Evolutionary conservation across 2,113 vertebrate species (phyloP).

Genomic region (Ornithorhynchus anatinus): DNA sequence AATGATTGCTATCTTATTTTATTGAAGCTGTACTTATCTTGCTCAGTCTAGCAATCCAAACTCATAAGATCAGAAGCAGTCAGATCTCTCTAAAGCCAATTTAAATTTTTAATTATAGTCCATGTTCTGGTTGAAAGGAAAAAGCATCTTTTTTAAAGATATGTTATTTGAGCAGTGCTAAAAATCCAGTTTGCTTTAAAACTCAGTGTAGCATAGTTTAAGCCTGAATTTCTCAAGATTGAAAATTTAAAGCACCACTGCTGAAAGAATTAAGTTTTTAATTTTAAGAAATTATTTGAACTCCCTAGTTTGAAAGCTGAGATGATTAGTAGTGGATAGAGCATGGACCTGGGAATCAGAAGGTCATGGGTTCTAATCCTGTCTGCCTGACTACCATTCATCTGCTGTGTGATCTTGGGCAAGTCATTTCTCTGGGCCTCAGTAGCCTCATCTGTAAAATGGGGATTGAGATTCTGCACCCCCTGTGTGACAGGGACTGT

Average conservation of each 20-base stretch:
- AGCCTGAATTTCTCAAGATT: background rate
- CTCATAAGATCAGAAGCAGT: background rate
- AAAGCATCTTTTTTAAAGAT: background rate
- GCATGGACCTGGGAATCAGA: too few relatives aligned
- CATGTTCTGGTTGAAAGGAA: background rate
- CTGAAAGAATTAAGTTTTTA: background rate
- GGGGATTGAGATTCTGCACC: too few relatives aligned
- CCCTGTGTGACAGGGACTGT: too few relatives aligned
- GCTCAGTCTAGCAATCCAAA: background rate
- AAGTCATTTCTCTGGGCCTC: too few relatives aligned
- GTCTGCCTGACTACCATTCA: too few relatives aligned
- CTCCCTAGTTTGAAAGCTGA: background rate
- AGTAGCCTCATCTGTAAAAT: too few relatives aligned
- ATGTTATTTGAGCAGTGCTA: background rate
- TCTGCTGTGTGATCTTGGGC: too few relatives aligned
- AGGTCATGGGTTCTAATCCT: too few relatives aligned
- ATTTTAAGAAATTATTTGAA: background rate
- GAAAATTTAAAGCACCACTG: background rate
- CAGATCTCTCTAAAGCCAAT: background rate
- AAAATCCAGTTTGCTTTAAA: background rate
- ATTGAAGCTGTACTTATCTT: background rate
- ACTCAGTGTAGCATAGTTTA: background rate
- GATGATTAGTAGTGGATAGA: too few relatives aligned
- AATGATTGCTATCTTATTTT: background rate
- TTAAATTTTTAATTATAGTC: background rate